Conservation (phyloP, 1,140 invertebrate genomes). For the Helicorthomorpha holstii region DNA sequence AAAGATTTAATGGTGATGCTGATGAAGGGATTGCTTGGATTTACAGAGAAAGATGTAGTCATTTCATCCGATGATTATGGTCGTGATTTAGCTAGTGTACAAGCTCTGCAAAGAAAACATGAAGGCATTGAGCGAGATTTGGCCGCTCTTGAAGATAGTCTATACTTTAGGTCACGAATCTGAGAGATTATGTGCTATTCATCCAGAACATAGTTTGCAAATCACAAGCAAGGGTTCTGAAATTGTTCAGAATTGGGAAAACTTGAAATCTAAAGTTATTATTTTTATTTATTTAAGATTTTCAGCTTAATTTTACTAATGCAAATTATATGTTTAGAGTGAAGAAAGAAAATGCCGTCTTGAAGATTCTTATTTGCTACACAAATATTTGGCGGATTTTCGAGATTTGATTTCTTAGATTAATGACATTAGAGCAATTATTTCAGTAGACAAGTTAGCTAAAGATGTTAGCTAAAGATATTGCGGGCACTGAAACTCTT, state of each 20-base stretch:
- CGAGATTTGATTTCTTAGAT: conserved; percentile 95
- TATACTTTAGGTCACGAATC: conserved; percentile 78
- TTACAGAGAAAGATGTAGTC: conserved; percentile 88
- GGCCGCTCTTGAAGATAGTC: conserved; percentile 85
- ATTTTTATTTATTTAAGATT: conserved; percentile 9
- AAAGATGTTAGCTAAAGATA: conserved; percentile 99
- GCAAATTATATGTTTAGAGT: conserved; percentile 16
- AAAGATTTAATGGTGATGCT: conserved; percentile 94
- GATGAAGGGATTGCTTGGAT: conserved; percentile 99
- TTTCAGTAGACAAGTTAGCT: conserved; percentile 91
- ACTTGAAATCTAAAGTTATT: conserved; percentile 62
- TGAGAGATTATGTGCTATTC: conserved; percentile 70
- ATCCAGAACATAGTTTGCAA: conserved; percentile 78
- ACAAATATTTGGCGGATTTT: conserved; percentile 93
- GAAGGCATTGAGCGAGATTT: conserved; percentile 95
- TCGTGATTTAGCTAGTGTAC: conserved; percentile 90
- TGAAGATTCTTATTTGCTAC: conserved; percentile 86
- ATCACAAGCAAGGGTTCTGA: conserved; percentile 82
- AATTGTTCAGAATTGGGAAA: conserved; percentile 84
- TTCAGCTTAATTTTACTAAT: conserved; percentile 3
- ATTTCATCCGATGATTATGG: conserved; percentile 94
- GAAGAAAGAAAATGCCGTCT: conserved; percentile 44
- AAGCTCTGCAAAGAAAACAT: conserved; percentile 87
- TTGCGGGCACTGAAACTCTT: conserved; percentile 90
- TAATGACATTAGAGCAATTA: conserved; percentile 91